Base-by-base conservation (phyloP, 1,140 invertebrate genomes). In the Helicoverpa zea region DNA sequence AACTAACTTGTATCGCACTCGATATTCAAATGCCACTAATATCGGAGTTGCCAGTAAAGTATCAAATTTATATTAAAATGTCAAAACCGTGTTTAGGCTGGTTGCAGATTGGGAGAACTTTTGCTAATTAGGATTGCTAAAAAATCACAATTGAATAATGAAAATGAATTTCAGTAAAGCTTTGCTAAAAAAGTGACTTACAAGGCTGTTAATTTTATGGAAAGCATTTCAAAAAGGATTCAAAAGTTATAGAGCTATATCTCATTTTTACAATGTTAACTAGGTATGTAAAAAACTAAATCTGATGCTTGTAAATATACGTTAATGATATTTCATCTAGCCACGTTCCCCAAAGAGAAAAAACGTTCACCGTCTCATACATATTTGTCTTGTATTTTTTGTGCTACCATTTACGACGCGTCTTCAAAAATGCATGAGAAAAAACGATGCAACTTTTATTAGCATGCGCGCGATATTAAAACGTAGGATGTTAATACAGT, bases 11-110 rank as follows among this genome's bases (percentile, higher is more conserved):
- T 73, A 61, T 80, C 43, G 49, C 13, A 52, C 7, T 74, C 66
- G 29, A 80, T 80, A 64, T 80, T 80, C 79, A 80, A 80, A 80
- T 64, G 59, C 29, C 68, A 54, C 70, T 80, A 80, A 80, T 74
- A 80, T 74, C 30, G 51, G 70, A 14, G 30, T 54, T 47, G 16
- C 68, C 56, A 64, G 70, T 80, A 74, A 80, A 80, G 64, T 80
- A 74, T 35, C 47, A 56, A 80, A 80, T 80, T 80, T 80, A 80
- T 74, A 74, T 63, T 74, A 74, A 73, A 80, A 73, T 74, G 70
- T 74, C 79, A 74, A 74, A 59, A 80, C 70, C 49, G 23, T 80
- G 14, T 64, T 80, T 58, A 80, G 79, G 79, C 56, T 54, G 30
- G 23, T 43, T n/a, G 47, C 70, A 66, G 35, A 43, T 9, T 43